Percentiles rank a stretch among this genome's conserved stretches.
Evolutionary conservation across 2,888 invertebrate species (phyloP).

Genomic region (Aporophyla nigra): DNA sequence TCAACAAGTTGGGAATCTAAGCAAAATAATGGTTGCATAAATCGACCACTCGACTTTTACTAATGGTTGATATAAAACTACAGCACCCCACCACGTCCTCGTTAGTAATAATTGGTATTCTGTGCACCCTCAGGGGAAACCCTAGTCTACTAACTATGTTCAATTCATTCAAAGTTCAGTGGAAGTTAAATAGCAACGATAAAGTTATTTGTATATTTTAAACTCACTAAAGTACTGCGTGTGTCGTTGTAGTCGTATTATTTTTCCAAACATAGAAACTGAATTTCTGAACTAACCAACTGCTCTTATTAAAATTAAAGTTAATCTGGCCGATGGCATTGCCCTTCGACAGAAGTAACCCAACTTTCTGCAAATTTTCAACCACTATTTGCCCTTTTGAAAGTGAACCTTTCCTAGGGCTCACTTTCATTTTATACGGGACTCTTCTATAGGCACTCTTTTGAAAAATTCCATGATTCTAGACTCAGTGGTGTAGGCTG

Average conservation of each 20-base stretch:
- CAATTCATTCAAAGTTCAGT: not conserved
- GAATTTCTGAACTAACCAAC: too few relatives aligned
- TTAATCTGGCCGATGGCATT: too few relatives aligned
- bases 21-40: not conserved
- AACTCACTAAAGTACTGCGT: not conserved
- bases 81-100: slow-evolving; percentile 29
- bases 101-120: slow-evolving; percentile 52
- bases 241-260: not conserved
- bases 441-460: too few relatives aligned
- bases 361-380: too few relatives aligned
- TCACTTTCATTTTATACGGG: too few relatives aligned
- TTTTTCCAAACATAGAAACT: not conserved
- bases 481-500: too few relatives aligned
- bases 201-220: not conserved
- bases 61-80: slow-evolving; percentile 42
- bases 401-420: too few relatives aligned
- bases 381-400: too few relatives aligned
- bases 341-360: too few relatives aligned
- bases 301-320: too few relatives aligned
- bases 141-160: not conserved
- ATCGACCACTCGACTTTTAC: slow-evolving; percentile 6
- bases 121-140: slow-evolving; percentile 27
- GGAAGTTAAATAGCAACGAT: not conserved
- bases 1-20: too few relatives aligned
- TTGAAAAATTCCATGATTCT: too few relatives aligned